Evolutionary conservation across 2,797 vertebrate genomes (phyloP), one percentile per base, ranked within the genome.

Genomic region (Vespertilio murinus): DNA sequence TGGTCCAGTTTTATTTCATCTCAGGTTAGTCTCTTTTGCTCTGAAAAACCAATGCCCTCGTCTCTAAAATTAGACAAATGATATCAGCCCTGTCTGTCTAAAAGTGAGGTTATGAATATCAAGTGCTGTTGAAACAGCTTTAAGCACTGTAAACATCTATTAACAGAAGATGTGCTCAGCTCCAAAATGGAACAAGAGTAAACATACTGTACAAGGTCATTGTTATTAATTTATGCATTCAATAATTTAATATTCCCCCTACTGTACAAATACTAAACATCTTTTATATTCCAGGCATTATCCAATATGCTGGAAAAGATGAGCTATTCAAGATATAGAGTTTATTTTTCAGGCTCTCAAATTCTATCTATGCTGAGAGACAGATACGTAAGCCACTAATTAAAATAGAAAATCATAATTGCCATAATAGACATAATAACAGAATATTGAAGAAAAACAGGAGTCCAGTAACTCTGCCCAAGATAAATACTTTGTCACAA

Each of bases 21-120:
- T 67, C 49, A 70, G 38, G 52, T 74, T 90, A 88, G 38, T 89
- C 38, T 95, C 47, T 28, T 85, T 82, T 82, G 33, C 73, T 70
- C 49, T 77, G 69, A 91, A 93, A 49, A 56, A 17, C 5, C 12
- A 74, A 84, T 93, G 79, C 13, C 54, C 38, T 97, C 69, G 28
- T 83, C 61, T 93, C 40, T 91, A 94, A 96, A 90, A 94, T 64
- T 73, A 94, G 71, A 96, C 91, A 91, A 96, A 94, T 96, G 90
- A 94, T 92, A 89, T 96, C 91, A 96, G 56, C 54, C 77, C 38
- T 95, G 70, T 96, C 91, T 96, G 96, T 78, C 82, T 86, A 83
- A 65, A 35, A 64, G 75, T 88, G 61, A 94, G 20, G 45, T 94
- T 89, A 64, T 94, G 91, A 91, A 96, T 94, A 96, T 65, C 74